phyloP scores from a whole-genome alignment of 2,113 vertebrate species.

The Coracopsis vasa region DNA sequence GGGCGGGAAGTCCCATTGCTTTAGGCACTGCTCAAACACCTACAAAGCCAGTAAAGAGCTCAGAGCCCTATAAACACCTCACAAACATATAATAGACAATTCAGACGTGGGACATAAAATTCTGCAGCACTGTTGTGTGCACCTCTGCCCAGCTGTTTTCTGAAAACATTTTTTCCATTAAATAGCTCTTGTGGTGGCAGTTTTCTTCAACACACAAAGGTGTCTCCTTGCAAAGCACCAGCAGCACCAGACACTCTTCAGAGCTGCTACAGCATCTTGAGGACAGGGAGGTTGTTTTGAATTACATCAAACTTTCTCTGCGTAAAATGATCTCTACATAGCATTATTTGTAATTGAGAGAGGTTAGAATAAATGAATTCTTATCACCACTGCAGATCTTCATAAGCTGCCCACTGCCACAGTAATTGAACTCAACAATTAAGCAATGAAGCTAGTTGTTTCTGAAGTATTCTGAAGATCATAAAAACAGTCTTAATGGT shows the following conservation, averaged over 20 bases:
- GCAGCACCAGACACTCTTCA: neutral
- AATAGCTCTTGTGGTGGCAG: neutral
- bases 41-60: neutral
- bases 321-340: neutral
- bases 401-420: slow-evolving; percentile 27
- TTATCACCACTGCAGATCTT: neutral
- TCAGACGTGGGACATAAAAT: neutral
- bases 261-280: neutral
- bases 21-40: neutral
- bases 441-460: slow-evolving; percentile 24
- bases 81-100: neutral
- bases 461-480: slow-evolving; percentile 3
- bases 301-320: neutral
- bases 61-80: neutral
- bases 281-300: neutral
- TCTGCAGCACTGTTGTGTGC: neutral
- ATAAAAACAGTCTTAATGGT: slow-evolving; percentile 2
- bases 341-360: neutral
- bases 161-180: slow-evolving; percentile 5
- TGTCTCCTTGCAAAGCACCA: neutral
- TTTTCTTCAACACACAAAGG: neutral
- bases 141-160: neutral
- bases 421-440: neutral
- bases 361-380: slow-evolving; percentile 5
- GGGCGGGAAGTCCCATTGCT: neutral